phyloP scores from a whole-genome alignment of 2,113 vertebrate species.

The Pseudorhombus dupliciocellatus region DNA sequence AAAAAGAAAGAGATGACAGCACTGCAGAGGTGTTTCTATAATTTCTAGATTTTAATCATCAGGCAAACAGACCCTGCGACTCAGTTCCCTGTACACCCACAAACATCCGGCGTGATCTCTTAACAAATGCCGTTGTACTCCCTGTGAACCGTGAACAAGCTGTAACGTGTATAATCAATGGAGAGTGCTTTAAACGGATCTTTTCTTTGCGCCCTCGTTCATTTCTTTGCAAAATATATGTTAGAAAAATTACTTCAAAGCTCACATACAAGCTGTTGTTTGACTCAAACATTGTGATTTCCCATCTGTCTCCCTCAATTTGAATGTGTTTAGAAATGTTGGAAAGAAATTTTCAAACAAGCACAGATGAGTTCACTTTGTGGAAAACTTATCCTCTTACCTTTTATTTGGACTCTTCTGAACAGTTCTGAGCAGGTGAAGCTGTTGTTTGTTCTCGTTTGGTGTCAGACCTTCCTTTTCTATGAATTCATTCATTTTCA shows the following conservation, averaged over 20 bases:
- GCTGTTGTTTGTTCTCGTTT: too few species aligned
- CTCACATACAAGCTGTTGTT: neutral
- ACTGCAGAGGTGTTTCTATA: neutral
- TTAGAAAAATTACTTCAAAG: neutral
- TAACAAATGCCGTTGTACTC: too few species aligned
- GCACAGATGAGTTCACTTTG: neutral
- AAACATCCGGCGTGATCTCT: neutral
- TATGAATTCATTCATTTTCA: neutral
- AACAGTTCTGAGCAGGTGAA: too few species aligned
- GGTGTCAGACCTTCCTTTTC: too few species aligned
- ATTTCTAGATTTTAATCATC: neutral
- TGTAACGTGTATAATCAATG: neutral
- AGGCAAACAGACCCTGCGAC: neutral
- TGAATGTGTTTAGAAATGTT: neutral
- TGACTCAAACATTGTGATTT: neutral
- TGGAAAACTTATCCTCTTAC: too few species aligned
- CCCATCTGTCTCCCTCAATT: neutral
- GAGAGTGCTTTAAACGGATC: neutral
- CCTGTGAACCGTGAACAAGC: neutral
- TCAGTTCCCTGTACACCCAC: neutral
- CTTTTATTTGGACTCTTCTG: too few species aligned
- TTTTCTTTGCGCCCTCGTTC: neutral
- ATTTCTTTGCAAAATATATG: neutral
- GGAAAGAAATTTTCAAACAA: neutral
- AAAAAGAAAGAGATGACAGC: too few species aligned